These are phyloP conservation scores for Menidia menidia DNA, from an alignment of 2,797 vertebrate species.

Conservation along the genomic window DNA sequence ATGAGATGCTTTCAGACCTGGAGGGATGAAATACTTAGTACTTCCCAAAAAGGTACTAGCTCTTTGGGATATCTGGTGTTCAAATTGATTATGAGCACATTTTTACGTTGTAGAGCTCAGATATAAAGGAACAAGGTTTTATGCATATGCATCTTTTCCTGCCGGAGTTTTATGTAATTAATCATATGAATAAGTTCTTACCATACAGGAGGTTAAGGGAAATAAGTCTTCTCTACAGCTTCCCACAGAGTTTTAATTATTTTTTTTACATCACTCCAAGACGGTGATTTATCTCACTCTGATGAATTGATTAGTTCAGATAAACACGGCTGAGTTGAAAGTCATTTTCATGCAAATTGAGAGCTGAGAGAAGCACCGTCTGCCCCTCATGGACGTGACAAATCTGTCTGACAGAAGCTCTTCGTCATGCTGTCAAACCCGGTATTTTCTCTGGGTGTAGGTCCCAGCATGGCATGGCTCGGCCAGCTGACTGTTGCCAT, in stretches of 20 bases:
- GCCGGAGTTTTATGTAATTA: background rate
- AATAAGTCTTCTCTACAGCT: no score
- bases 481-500: slow-evolving; percentile 65
- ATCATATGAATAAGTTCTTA: background rate
- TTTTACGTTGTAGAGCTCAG: background rate
- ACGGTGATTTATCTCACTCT: slow-evolving; percentile 30
- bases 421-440: slow-evolving; percentile 29
- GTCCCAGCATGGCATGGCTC: slow-evolving; percentile 41
- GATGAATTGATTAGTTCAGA: slow-evolving; percentile 52
- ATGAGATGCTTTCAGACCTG: slow-evolving; percentile 7
- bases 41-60: background rate
- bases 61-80: slow-evolving; percentile 22
- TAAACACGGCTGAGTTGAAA: slow-evolving; percentile 49
- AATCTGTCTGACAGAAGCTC: slow-evolving; percentile 18
- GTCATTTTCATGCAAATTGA: background rate
- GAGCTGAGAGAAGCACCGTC: slow-evolving; percentile 25
- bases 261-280: slow-evolving; percentile 6
- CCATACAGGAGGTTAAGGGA: background rate
- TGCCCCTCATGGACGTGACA: slow-evolving; percentile 7
- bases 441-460: slow-evolving; percentile 46
- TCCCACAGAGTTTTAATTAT: no score
- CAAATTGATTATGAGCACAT: background rate
- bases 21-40: background rate
- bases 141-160: no score
- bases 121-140: background rate